Base-by-base conservation (phyloP, 2,113 vertebrate genomes). In the Chunga burmeisteri region DNA sequence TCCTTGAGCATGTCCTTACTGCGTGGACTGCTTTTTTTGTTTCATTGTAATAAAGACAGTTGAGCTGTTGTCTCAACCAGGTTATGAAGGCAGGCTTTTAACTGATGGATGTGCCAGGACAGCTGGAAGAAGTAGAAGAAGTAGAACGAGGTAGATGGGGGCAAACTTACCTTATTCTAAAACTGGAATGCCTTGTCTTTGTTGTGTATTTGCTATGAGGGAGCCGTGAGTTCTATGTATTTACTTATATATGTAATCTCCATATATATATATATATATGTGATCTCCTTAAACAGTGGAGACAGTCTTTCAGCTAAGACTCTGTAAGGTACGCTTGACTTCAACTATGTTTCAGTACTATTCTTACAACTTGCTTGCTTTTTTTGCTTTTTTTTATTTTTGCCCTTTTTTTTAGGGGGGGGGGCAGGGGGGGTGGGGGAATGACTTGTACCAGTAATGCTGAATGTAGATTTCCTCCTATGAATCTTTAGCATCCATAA, bases 71-170 rank as follows among this genome's bases (percentile, higher is more conserved):
- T 77, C 74, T 94, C 81, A 85, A 68, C 44, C 32, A 44, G 52
- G 47, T 67, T 84, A 65, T 59, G 61, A 91, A 94, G 77, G 74
- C 70, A 94, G 70, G 81, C 40, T 94, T 95, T 91, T 93, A 87
- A 85, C 46, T 25, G 40, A 75, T 50, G 88, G 88, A 93, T n/a
- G 18, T 85, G 40, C 75, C 75, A 80, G 71, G 71, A 91, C 84
- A 90, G 53, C 84, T 91, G 90, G 73, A 96, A 94, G 81, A 86
- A 93, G n/a, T 88, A 94, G 73, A 96, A 94, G 81, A 86, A 93
- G n/a, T 88, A 94, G 61, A 90, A 79, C 71, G 91, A 96, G 90
- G 90, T 94, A 94, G 88, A 93, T 2, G 73, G 75, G 40, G n/a
- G 38, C 67, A 55, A 90, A 71, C 29, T 86, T 80, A 38, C 26